Percentiles rank a stretch among this genome's conserved stretches.
phyloP scores from a whole-genome alignment of 2,797 vertebrate genomes.

The Halcyon chelicuti region DNA sequence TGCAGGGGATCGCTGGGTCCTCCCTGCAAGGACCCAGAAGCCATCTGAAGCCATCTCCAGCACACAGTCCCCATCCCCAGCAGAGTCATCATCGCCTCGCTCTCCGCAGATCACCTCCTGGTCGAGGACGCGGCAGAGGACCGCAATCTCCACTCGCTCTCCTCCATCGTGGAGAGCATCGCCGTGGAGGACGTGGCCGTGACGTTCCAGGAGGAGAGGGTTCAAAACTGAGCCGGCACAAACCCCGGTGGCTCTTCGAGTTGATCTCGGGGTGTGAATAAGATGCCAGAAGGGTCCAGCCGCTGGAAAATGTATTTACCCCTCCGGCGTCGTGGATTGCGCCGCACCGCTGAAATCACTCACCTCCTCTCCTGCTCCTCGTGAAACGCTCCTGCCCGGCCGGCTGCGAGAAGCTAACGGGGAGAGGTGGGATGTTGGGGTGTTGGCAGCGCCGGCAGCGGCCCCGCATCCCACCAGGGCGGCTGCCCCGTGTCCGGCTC shows the following conservation, averaged over 20 bases:
- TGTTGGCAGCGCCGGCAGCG: rapidly evolving
- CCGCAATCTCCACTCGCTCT: constrained; percentile 89
- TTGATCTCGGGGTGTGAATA: neutral
- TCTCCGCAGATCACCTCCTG: constrained; percentile 86
- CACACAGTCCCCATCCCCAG: rapidly evolving
- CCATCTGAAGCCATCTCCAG: neutral
- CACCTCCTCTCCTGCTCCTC: neutral
- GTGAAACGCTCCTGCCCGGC: rapidly evolving
- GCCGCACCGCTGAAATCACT: neutral
- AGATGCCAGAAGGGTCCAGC: neutral
- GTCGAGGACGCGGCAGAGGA: constrained; percentile 86
- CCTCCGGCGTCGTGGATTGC: neutral
- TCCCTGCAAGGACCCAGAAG: neutral
- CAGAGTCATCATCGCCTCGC: neutral
- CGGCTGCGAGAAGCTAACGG: neutral
- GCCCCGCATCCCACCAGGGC: rapidly evolving
- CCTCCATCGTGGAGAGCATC: constrained; percentile 95
- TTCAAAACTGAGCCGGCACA: constrained; percentile 72
- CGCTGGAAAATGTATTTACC: neutral
- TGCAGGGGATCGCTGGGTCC: rapidly evolving
- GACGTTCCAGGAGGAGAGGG: constrained; percentile 80
- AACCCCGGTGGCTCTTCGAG: neutral
- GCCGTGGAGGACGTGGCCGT: constrained; percentile 81
- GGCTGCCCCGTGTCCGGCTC: neutral
- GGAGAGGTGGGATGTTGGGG: neutral